Conservation (phyloP, 2,113 vertebrate species). For the Menura novaehollandiae region DNA sequence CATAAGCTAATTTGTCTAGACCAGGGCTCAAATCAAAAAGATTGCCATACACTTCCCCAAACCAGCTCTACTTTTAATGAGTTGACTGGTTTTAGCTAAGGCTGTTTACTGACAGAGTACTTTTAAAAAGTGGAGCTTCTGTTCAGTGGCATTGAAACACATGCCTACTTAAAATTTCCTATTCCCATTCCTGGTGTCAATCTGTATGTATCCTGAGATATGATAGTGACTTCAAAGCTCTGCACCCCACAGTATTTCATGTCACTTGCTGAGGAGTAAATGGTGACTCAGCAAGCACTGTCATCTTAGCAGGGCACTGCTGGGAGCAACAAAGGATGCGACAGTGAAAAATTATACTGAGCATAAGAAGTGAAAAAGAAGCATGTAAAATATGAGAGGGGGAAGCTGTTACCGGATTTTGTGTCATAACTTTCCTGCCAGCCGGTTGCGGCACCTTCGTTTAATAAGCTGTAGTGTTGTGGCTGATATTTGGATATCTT, state of each 20-base stretch:
- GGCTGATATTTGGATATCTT: neutral
- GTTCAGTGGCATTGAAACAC: neutral
- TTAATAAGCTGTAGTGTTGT: neutral
- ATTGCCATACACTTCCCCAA: neutral
- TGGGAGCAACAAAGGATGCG: neutral
- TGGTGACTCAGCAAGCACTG: neutral
- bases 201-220: neutral
- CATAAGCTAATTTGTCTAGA: neutral
- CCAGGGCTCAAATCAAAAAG: neutral
- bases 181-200: neutral
- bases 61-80: neutral
- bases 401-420: neutral
- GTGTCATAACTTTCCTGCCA: neutral
- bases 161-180: neutral
- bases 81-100: neutral
- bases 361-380: neutral
- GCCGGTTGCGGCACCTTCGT: neutral
- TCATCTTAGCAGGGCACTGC: neutral
- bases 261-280: neutral
- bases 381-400: neutral
- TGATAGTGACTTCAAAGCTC: neutral
- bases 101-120: neutral
- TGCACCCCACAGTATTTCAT: neutral
- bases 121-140: neutral
- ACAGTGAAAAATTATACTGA: neutral